A percentile compares a stretch with the other conserved stretches of the same genome.
These are phyloP conservation scores for Chaetops frenatus DNA, from an alignment of 2,113 vertebrate genomes.

Conservation along the genomic window DNA sequence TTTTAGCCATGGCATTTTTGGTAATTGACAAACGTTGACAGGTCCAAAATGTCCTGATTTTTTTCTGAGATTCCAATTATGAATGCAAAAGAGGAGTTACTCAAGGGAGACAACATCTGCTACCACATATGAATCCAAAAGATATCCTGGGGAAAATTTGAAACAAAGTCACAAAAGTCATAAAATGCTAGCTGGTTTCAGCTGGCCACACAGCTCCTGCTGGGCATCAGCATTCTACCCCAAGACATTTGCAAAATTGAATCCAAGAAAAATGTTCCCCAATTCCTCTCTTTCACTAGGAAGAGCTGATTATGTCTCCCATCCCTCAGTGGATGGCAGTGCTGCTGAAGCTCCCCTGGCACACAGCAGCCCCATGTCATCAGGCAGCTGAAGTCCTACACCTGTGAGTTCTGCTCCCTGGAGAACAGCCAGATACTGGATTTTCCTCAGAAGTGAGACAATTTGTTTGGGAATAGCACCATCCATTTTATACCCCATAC, in stretches of 20 bases:
- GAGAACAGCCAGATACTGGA: neutral
- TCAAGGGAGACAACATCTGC: neutral
- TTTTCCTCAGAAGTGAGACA: neutral
- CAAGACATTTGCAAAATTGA: neutral
- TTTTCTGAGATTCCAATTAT: neutral
- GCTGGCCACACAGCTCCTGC: neutral
- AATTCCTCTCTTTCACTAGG: neutral
- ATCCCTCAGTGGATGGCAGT: neutral
- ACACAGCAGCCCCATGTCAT: neutral
- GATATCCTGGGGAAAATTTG: neutral
- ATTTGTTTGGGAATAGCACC: neutral
- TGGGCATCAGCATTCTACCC: neutral
- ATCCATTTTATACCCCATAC: neutral
- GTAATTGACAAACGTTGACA: neutral
- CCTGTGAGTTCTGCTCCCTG: neutral
- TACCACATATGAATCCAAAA: neutral
- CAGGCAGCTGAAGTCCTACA: neutral
- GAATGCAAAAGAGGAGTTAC: neutral
- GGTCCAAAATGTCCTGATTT: neutral
- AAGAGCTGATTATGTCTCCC: neutral
- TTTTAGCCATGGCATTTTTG: neutral
- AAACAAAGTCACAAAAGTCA: neutral
- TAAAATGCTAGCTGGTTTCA: neutral
- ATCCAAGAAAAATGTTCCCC: neutral
- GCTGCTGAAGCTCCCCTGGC: neutral